Base-by-base conservation (phyloP, 2,113 vertebrate genomes). In the Alexandromys fortis region DNA sequence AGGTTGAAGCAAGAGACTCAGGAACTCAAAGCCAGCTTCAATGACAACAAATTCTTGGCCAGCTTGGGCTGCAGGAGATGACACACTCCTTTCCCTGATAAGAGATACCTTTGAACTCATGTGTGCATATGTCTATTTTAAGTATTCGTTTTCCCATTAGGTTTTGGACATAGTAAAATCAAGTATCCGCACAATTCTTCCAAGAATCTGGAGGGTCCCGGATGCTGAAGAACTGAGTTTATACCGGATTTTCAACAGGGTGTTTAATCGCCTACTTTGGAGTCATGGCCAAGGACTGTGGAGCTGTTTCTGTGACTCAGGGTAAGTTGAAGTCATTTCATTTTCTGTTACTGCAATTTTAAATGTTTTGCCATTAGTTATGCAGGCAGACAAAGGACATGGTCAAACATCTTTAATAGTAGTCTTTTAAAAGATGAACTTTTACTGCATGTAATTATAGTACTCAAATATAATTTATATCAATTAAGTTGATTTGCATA, bases 151-250 rank as follows among this genome's bases (percentile, higher is more conserved):
- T 24, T 78, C 52, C 91, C 91, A 35, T 73, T 96, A 99, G 99
- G 99, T 99, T 98, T 98, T 99, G 98, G 99, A 99, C 96, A 99
- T 99, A 78, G 99, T 99, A n/a, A 99, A 98, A 97, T 99, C 99
- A 92, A 99, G 99, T 76, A 96, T 99, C 55, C 99, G 99, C 83
- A 98, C 99, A 4, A 98, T 99, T 91, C 98, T 99, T n/a, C 99
- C 99, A 97, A 98, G 98, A 8, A 99, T 99, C 98, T 99, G 99
- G 99, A 99, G 98, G 97, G 99, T 99, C 96, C 98, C 99, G 0
- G 99, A 99, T 38, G 98, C 99, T 1, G 99, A 99, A 30, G 99
- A 98, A 97, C 98, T 99, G 96, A 99, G 99, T 93, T 98, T 99
- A 28, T 99, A 99, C 97, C 98, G 99, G 61, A 99, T 99, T 97